phyloP scores from a whole-genome alignment of 2,797 vertebrate species.

The Microcaecilia unicolor region DNA sequence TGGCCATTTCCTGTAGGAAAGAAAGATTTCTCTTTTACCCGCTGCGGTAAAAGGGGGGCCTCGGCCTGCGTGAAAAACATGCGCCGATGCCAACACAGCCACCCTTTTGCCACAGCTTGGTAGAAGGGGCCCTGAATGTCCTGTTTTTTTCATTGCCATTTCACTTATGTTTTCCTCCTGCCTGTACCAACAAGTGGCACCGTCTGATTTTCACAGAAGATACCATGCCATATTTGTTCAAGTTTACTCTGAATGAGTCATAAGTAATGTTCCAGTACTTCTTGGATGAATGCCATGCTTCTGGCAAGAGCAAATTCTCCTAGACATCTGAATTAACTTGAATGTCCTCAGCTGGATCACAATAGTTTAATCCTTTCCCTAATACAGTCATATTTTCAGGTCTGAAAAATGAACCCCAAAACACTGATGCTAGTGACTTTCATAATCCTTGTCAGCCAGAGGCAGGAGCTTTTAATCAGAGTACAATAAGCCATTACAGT shows the following conservation, averaged over 20 bases:
- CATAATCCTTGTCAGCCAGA: conserved; percentile 6
- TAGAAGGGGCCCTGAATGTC: too few species aligned
- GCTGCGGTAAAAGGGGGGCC: too few species aligned
- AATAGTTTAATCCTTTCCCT: conserved; percentile 46
- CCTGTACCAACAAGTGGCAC: too few species aligned
- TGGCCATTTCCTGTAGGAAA: too few species aligned
- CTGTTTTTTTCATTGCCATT: conserved; percentile 36
- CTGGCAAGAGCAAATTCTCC: conserved; percentile 45
- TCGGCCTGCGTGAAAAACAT: too few species aligned
- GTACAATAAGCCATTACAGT: conserved; percentile 6
- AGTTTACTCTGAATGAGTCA: conserved; percentile 52
- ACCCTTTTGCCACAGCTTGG: too few species aligned
- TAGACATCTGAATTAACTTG: conserved; percentile 44
- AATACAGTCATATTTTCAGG: conserved; percentile 56
- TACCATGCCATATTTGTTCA: conserved; percentile 66
- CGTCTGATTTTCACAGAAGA: conserved; percentile 40
- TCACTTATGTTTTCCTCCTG: too few species aligned
- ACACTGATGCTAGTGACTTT: not conserved
- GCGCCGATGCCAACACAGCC: too few species aligned
- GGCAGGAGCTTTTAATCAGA: conserved; percentile 4
- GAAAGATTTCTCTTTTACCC: too few species aligned
- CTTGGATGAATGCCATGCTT: conserved; percentile 40
- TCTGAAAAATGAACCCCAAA: conserved; percentile 22
- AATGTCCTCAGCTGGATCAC: conserved; percentile 36
- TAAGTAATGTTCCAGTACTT: conserved; percentile 33